These are phyloP conservation scores for Cherax destructor DNA, from an alignment of 1,140 invertebrate genomes.

Conservation along the genomic window DNA sequence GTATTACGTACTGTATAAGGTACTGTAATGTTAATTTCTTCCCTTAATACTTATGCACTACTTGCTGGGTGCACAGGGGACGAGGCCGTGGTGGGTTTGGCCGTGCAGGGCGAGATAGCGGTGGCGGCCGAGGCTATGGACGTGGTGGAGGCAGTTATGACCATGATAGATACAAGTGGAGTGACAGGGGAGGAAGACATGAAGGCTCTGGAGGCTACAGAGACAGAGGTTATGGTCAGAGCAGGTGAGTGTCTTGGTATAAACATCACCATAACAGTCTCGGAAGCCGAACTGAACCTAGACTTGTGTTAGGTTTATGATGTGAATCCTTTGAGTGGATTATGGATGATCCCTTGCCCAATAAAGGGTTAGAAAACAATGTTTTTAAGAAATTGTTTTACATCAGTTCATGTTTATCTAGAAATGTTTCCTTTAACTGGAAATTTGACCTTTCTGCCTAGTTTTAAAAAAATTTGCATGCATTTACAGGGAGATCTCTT, in stretches of 20 bases:
- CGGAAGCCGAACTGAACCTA: no score
- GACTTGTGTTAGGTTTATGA: no score
- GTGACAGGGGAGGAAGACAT: neutral
- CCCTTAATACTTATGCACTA: neutral
- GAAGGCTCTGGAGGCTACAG: neutral
- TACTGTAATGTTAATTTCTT: neutral
- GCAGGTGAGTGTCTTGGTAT: neutral
- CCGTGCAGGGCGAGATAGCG: neutral
- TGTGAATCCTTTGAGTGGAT: no score
- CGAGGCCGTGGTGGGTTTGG: neutral
- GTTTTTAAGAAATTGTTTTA: no score
- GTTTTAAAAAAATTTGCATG: no score
- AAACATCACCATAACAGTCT: no score
- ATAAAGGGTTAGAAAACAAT: no score
- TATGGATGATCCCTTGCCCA: no score
- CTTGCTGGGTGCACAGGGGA: neutral
- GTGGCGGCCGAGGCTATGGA: neutral
- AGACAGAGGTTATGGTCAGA: neutral
- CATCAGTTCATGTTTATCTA: no score
- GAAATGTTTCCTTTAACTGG: no score
- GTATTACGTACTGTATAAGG: neutral
- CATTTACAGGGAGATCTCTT: no score
- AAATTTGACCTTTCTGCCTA: no score
- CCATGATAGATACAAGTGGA: neutral
- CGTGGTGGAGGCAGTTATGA: neutral